phyloP scores from a whole-genome alignment of 2,113 vertebrate species.

The Chrysochloris asiatica region DNA sequence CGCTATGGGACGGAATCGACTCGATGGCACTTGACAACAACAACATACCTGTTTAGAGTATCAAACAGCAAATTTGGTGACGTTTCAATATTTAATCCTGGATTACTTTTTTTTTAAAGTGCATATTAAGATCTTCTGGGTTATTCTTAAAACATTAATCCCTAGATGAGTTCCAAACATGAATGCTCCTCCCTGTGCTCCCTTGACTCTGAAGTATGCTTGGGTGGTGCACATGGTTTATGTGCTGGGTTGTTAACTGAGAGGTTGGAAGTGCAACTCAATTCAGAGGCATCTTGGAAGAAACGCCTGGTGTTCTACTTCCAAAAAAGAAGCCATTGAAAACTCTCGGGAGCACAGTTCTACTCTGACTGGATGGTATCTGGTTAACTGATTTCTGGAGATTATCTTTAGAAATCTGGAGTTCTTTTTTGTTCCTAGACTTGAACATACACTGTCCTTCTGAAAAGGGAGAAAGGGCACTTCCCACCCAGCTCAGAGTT shows the following conservation, averaged over 20 bases:
- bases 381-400: background rate
- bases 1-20: no score
- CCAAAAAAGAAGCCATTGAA: background rate
- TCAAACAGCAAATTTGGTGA: background rate
- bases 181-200: background rate
- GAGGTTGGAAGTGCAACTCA: background rate
- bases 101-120: conserved; percentile 3
- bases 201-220: background rate
- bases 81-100: background rate
- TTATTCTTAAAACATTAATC: conserved; percentile 14
- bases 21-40: no score
- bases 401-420: conserved; percentile 39
- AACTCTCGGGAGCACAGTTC: background rate
- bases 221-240: background rate
- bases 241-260: background rate
- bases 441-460: background rate
- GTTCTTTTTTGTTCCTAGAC: background rate
- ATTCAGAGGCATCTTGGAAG: background rate
- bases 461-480: background rate
- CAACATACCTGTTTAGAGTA: no score
- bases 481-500: background rate
- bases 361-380: background rate
- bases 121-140: background rate
- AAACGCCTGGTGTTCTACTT: background rate
- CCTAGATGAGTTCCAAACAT: background rate